These are phyloP conservation scores for Zhuqinia jingwanae DNA, from an alignment of 2,888 invertebrate genomes.

Conservation along the genomic window DNA sequence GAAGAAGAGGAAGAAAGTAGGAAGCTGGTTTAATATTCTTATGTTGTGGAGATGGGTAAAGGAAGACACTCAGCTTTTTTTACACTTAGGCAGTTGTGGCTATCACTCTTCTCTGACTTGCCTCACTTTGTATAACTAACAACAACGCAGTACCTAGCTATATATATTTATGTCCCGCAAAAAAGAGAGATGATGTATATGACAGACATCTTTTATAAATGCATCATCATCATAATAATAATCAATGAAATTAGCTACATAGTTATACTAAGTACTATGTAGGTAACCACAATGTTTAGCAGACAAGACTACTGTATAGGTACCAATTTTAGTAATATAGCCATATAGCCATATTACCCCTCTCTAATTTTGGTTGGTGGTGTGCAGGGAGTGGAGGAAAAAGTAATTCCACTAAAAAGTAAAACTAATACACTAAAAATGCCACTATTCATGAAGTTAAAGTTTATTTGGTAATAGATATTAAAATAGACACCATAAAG, in stretches of 20 bases:
- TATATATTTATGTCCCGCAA: no score
- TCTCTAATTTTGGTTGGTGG: no score
- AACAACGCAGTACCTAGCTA: no score
- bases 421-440: conserved; percentile 69
- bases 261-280: no score
- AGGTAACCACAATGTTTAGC: neutral
- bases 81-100: neutral
- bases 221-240: conserved; percentile 19
- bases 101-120: neutral
- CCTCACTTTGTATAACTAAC: no score
- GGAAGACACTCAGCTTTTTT: conserved; percentile 38
- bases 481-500: conserved; percentile 68
- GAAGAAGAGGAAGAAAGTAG: neutral
- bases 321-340: no score
- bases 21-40: neutral
- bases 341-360: no score
- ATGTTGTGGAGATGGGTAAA: conserved; percentile 1
- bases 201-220: conserved; percentile 39
- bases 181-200: conserved; percentile 47
- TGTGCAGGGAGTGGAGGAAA: no score
- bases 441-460: conserved; percentile 68
- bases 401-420: conserved; percentile 68
- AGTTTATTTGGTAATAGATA: conserved; percentile 65
- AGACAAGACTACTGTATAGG: no score
- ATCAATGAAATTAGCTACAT: conserved; percentile 3